phyloP scores from a whole-genome alignment of 1,140 invertebrate species.

The Portunus trituberculatus region DNA sequence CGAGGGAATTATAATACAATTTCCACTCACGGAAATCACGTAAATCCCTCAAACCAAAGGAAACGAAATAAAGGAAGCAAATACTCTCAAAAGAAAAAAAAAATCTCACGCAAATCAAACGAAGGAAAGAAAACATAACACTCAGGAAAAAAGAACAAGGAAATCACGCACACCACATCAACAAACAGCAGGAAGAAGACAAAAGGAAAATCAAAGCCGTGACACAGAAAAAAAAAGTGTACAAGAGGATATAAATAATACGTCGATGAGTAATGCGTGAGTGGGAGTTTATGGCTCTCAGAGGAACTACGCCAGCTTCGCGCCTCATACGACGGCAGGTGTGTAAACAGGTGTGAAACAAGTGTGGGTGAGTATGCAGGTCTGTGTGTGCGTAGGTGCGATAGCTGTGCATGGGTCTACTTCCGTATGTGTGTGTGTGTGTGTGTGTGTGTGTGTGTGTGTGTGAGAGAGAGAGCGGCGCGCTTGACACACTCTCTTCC shows the following conservation, averaged over 20 bases:
- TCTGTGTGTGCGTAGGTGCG: neutral
- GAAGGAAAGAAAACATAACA: neutral
- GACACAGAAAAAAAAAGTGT: too few relatives aligned
- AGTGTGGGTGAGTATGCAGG: too few relatives aligned
- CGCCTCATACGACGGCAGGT: neutral
- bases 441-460: neutral
- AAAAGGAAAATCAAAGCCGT: too few relatives aligned
- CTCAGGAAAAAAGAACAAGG: neutral
- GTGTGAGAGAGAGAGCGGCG: too few relatives aligned
- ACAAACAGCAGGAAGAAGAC: too few relatives aligned
- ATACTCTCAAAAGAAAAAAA: neutral
- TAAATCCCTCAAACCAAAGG: neutral
- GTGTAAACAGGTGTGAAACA: neutral
- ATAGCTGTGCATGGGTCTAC: neutral
- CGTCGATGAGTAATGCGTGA: neutral
- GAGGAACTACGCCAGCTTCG: neutral
- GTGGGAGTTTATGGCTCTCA: neutral
- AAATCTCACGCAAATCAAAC: neutral
- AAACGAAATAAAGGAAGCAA: neutral
- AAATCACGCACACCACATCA: neutral
- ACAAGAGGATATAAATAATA: too few relatives aligned
- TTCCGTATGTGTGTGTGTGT: neutral
- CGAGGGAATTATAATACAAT: too few relatives aligned
- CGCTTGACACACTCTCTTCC: too few relatives aligned
- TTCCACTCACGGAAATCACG: too few relatives aligned